Evolutionary conservation across 2,797 vertebrate species (phyloP), one percentile per base, ranked within the genome.

Genomic region (Decapterus maruadsi): DNA sequence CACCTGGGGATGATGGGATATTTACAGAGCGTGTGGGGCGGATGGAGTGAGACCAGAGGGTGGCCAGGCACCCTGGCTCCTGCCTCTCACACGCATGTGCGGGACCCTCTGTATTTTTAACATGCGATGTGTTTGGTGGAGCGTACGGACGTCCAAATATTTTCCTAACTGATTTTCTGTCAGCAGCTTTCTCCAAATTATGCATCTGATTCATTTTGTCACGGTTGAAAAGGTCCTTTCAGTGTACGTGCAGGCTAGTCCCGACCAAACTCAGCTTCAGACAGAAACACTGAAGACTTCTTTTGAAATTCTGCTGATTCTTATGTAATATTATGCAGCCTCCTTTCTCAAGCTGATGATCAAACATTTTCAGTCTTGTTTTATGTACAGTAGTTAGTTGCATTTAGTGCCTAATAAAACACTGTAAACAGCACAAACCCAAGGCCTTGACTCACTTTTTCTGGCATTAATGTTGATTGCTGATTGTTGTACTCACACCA

Each of bases 141-240:
- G 86, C 59, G 68, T 75, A 67, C 78, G 85, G 77, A 86, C 59
- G 74, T 86, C 84, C 81, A 93, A 94, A 94, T 95, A 92, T 94
- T 94, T 94, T 94, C 68, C 81, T 88, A 88, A 88, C 86, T 93
- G 91, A 93, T 92, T 92, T 93, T 93, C 90, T 94, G 91, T 94
- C 92, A 92, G 91, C 92, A 79, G 87, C 80, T 90, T 91, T 92
- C 87, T 86, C 82, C 83, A 90, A 91, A 92, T 93, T 87, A 86
- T 91, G 81, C 84, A 75, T 92, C 85, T 88, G 88, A 91, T 93
- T 93, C 80, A 83, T 89, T 93, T 89, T 87, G 85, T 90, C 81
- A 70, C 31, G 84, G 76, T 92, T 93, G 88, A 95, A 94, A 93
- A 91, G 92, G 62, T 75, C 76, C 90, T 92, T 94, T 94, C 89